These are phyloP conservation scores for Drosophila sulfurigaster DNA, from an alignment of 1,140 invertebrate genomes.

Conservation along the genomic window DNA sequence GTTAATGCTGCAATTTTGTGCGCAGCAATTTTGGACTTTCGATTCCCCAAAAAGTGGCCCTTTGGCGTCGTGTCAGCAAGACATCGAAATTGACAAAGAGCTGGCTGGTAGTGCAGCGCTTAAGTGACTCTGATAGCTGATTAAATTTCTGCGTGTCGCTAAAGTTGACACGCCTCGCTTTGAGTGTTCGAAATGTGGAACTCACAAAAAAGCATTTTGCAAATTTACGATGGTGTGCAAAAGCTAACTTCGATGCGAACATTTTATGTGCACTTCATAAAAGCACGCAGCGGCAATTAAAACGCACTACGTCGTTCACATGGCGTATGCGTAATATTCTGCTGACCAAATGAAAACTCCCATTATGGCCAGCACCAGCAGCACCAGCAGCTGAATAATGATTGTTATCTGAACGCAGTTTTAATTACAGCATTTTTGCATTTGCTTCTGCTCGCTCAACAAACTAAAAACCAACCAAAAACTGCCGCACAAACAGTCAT, in stretches of 20 bases:
- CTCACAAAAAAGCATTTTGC: constrained; percentile 6
- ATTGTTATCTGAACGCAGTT: constrained; percentile 52
- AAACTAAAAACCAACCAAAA: constrained; percentile 14
- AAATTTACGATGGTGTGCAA: constrained; percentile 44
- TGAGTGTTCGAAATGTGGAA: background rate
- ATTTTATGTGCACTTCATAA: constrained; percentile 67
- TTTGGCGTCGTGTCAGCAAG: constrained; percentile 39
- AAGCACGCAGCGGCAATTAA: constrained; percentile 70
- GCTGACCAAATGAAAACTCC: constrained; percentile 35
- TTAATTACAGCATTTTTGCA: constrained; percentile 60
- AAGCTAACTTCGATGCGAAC: constrained; percentile 11
- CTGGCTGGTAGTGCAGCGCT: background rate
- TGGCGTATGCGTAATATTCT: constrained; percentile 66
- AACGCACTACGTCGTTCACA: constrained; percentile 55
- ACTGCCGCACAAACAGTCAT: constrained; percentile 22
- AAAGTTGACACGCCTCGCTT: constrained; percentile 2
- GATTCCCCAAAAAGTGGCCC: constrained; percentile 16
- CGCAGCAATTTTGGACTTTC: constrained; percentile 41
- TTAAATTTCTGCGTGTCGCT: constrained; percentile 17
- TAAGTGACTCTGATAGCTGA: constrained; percentile 12
- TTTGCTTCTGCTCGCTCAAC: constrained; percentile 3
- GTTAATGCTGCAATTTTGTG: constrained; percentile 36
- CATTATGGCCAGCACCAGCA: constrained; percentile 19
- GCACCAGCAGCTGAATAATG: constrained; percentile 33
- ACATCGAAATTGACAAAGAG: background rate